Base-by-base conservation (phyloP, 2,888 invertebrate species). In the Ceraclea dissimilis region DNA sequence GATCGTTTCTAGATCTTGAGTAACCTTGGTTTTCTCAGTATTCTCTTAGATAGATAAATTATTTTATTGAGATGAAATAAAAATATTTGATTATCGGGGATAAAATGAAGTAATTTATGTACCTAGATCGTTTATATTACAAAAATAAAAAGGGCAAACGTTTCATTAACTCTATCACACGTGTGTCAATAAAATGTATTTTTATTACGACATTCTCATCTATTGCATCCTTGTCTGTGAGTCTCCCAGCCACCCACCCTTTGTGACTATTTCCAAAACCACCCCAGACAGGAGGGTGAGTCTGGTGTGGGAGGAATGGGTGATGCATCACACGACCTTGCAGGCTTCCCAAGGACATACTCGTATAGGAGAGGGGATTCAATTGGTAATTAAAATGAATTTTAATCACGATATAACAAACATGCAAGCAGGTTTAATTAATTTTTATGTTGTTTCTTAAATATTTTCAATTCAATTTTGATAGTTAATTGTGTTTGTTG, bases 281-380 rank as follows among this genome's bases (percentile, higher is more conserved):
- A 39, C 39, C 10, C 39, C 16, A 20, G 46, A 16, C 46, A 16
- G 46, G 46, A 20, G 46, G 5, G 19, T 13, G 43, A 17, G 43
- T 43, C 17, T 43, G 43, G n/a, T 5, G 4, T 2, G 16, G 17
- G 43, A 8, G 43, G 43, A 43, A 16, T 5, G 43, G 46, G 46
- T 17, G 46, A 46, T 46, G 46, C 46, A 46, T 6, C 46, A 19
- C 19, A 16, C 46, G 46, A 46, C 46, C 46, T 46, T 46, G 46
- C 46, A 46, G 46, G 19, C 46, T 20, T 13, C 5, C 46, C 46
- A 46, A 46, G 46, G 46, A 46, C 46, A 46, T 19, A 4, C 10
- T 17, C n/a, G n/a, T n/a, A n/a, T 19, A 46, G 18, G 46, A 4
- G 46, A 20, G 20, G 16, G 16, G 43, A 43, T 8, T 43, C 17